phyloP scores from a whole-genome alignment of 2,888 invertebrate species.

The Oligia latruncula region DNA sequence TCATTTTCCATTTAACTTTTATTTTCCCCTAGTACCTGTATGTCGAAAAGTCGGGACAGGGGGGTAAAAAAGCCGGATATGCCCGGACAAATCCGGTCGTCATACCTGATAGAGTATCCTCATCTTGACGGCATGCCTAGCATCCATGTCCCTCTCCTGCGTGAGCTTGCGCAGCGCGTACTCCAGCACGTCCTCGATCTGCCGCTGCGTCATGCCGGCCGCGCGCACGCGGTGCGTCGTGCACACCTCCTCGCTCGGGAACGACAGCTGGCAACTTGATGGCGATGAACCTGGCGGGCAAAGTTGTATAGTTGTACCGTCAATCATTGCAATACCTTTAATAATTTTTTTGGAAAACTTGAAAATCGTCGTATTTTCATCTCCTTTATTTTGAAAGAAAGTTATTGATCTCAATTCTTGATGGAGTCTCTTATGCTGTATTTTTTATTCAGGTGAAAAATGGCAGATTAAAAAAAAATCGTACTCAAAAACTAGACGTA shows the following conservation, averaged over 20 bases:
- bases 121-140: conserved; percentile 92
- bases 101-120: conserved; percentile 94
- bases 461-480: no score
- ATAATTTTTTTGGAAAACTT: no score
- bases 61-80: not conserved
- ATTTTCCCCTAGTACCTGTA: not conserved
- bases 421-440: no score
- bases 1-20: not conserved
- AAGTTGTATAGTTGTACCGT: not conserved
- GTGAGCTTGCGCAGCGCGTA: conserved; percentile 89
- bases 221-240: conserved; percentile 78
- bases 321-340: not conserved
- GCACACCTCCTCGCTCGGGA: conserved; percentile 82
- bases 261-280: conserved; percentile 84
- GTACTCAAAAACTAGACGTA: no score
- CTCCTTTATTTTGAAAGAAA: no score
- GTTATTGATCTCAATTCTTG: no score
- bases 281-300: conserved; percentile 82
- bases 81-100: not conserved
- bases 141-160: conserved; percentile 82
- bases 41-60: not conserved
- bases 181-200: conserved; percentile 85
- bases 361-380: no score
- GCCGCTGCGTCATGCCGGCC: conserved; percentile 75
- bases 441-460: no score